phyloP scores from a whole-genome alignment of 2,888 invertebrate species.

The Rosalia funebris region DNA sequence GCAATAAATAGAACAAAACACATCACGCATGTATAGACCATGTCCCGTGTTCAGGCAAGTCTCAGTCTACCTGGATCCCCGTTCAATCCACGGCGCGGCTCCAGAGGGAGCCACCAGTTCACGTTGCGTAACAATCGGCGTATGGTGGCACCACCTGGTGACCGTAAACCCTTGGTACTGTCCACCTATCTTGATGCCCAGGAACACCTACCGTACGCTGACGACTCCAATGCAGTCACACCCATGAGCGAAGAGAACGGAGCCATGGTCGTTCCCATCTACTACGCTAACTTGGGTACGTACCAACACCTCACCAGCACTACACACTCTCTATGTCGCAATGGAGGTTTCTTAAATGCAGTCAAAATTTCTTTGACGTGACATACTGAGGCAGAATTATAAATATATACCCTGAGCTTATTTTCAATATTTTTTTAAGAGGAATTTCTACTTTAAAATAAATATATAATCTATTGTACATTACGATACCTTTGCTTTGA shows the following conservation, averaged over 20 bases:
- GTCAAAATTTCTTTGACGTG: constrained; percentile 4
- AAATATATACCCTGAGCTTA: too few species aligned
- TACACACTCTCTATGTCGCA: constrained; percentile 21
- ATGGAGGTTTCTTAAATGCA: constrained; percentile 23
- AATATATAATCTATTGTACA: too few species aligned
- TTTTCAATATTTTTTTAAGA: too few species aligned
- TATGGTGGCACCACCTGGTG: constrained; percentile 82
- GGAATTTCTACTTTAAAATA: too few species aligned
- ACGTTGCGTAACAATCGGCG: constrained; percentile 85
- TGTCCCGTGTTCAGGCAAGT: constrained; percentile 81
- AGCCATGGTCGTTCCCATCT: constrained; percentile 91
- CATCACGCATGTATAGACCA: constrained; percentile 61
- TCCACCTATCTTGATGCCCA: constrained; percentile 94
- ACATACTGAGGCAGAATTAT: constrained; percentile 13
- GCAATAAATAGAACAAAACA: constrained; percentile 32
- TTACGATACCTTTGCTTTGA: too few species aligned
- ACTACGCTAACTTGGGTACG: constrained; percentile 84
- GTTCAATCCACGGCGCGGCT: constrained; percentile 90
- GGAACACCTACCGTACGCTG: constrained; percentile 95
- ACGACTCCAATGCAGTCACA: constrained; percentile 96
- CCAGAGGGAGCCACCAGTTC: constrained; percentile 92
- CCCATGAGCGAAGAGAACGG: constrained; percentile 98
- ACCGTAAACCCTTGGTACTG: constrained; percentile 92
- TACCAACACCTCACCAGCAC: constrained; percentile 31
- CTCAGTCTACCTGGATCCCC: constrained; percentile 97